These are phyloP conservation scores for Cephus rjabovi DNA, from an alignment of 2,888 invertebrate species.

Conservation along the genomic window DNA sequence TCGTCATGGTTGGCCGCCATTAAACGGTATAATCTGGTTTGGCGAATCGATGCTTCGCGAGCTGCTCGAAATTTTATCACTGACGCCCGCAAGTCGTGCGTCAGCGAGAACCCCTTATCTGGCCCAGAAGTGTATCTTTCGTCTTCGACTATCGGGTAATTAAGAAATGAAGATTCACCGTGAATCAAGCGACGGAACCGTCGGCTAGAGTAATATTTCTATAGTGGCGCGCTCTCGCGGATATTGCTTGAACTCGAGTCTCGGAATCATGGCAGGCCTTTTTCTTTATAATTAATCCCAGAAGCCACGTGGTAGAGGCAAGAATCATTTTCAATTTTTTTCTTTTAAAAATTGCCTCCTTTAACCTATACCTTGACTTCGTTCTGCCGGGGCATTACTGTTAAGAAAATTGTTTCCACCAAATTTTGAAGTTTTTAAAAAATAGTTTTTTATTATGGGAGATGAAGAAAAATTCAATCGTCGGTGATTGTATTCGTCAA, in stretches of 20 bases:
- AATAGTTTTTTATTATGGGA: background rate
- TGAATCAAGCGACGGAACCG: background rate
- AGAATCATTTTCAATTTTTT: too few relatives aligned
- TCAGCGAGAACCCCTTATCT: background rate
- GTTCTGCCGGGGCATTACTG: too few relatives aligned
- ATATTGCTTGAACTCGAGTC: background rate
- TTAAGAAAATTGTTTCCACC: too few relatives aligned
- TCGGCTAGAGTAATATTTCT: background rate
- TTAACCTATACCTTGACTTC: too few relatives aligned
- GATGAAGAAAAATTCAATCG: background rate
- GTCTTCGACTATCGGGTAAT: background rate
- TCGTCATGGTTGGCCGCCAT: background rate
- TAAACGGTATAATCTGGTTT: slow-evolving; percentile 1
- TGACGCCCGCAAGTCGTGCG: background rate
- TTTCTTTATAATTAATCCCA: background rate
- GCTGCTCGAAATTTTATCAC: background rate
- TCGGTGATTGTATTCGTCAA: background rate
- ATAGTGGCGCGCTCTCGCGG: background rate
- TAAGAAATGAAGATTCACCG: background rate
- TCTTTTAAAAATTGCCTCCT: too few relatives aligned
- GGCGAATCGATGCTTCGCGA: background rate
- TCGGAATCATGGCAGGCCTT: background rate
- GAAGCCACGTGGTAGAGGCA: background rate
- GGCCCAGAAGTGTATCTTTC: background rate
- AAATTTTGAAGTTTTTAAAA: too few relatives aligned